These are phyloP conservation scores for Stichopus horrens DNA, from an alignment of 53 echinoderm and acorn worm genomes.

Conservation along the genomic window DNA sequence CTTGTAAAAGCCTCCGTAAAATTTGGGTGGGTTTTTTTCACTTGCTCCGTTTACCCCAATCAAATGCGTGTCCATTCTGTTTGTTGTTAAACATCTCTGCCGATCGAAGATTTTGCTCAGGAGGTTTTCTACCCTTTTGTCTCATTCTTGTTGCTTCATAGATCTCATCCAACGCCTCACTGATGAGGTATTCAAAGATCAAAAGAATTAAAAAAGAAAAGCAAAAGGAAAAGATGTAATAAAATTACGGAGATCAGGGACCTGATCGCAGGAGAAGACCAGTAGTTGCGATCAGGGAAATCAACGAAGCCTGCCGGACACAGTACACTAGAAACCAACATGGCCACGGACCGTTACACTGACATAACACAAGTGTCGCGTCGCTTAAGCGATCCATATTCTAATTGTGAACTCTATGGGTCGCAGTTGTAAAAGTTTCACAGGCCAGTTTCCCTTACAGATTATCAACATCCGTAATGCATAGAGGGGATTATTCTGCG, in stretches of 20 bases:
- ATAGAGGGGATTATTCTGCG: constrained; percentile 15
- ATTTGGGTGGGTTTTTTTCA: not conserved
- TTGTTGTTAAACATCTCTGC: not conserved
- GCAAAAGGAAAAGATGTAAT: not conserved
- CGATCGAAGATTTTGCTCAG: constrained; percentile 29
- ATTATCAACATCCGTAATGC: constrained; percentile 30
- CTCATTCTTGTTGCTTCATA: constrained; percentile 9
- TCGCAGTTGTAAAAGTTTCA: constrained; percentile 3
- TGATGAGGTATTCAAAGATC: constrained; percentile 1
- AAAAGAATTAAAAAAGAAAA: not conserved
- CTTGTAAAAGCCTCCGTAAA: not conserved
- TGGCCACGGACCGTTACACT: not conserved
- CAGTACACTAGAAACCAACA: too few species aligned
- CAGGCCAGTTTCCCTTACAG: constrained; percentile 30
- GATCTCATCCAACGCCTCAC: constrained; percentile 24
- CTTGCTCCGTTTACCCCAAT: constrained; percentile 13
- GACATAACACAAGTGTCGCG: constrained; percentile 7
- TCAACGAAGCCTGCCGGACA: too few species aligned
- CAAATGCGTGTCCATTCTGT: constrained; percentile 20
- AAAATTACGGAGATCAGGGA: too few species aligned
- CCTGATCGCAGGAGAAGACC: too few species aligned
- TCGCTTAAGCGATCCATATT: constrained; percentile 18
- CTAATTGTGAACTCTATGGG: not conserved
- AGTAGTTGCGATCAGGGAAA: too few species aligned
- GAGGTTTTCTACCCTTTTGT: constrained; percentile 24